Conservation (phyloP, 2,888 invertebrate genomes). For the Diarsia dahlii region DNA sequence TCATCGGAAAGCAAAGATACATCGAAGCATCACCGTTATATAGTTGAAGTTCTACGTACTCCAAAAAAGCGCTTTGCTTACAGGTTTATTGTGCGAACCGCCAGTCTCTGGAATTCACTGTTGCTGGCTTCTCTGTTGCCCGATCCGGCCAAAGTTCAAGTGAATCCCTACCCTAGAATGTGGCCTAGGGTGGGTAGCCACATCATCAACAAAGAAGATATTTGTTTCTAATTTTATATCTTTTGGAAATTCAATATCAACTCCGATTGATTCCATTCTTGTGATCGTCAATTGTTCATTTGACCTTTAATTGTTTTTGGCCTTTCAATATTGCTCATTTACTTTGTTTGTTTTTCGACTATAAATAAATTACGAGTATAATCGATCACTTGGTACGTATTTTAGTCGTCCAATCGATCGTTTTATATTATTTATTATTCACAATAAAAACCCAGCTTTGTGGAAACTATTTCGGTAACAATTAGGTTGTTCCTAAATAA, state of each 20-base stretch:
- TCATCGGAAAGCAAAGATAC: too few relatives aligned
- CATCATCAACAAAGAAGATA: too few relatives aligned
- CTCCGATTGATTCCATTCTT: constrained; percentile 8
- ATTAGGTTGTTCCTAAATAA: constrained; percentile 3
- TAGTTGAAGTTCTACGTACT: too few relatives aligned
- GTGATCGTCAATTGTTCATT: background rate
- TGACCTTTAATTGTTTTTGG: constrained; percentile 16
- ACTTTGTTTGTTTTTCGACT: background rate
- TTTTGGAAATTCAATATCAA: background rate
- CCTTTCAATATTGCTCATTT: background rate
- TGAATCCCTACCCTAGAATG: too few relatives aligned
- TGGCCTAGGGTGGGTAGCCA: too few relatives aligned
- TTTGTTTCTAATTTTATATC: too few relatives aligned
- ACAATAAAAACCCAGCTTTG: constrained; percentile 1
- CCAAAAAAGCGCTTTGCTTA: too few relatives aligned
- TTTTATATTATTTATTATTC: constrained; percentile 33
- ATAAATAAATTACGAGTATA: constrained; percentile 4
- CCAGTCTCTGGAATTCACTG: too few relatives aligned
- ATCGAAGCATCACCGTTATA: too few relatives aligned
- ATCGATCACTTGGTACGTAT: background rate
- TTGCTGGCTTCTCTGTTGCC: too few relatives aligned
- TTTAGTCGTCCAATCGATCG: constrained; percentile 2
- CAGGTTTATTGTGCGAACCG: too few relatives aligned
- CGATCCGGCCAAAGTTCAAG: too few relatives aligned
- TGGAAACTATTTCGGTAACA: constrained; percentile 32